These are phyloP conservation scores for Sminthurinus aureus DNA, from an alignment of 2,888 invertebrate species.

Conservation along the genomic window DNA sequence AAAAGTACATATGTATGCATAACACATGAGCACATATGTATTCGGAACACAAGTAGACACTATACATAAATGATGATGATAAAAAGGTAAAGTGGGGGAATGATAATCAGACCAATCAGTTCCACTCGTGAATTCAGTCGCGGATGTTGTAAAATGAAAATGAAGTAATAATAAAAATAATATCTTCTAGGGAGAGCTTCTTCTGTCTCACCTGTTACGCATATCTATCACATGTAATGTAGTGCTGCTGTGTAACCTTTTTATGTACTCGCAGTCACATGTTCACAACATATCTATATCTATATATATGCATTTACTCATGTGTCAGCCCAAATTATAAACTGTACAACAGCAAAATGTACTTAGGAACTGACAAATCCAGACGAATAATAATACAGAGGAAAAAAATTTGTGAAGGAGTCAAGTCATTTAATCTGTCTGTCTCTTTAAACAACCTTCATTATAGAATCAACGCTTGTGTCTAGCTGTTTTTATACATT, in stretches of 20 bases:
- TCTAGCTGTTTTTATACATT: not conserved
- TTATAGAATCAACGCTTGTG: not conserved
- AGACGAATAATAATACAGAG: not conserved
- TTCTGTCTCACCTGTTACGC: slow-evolving; percentile 16
- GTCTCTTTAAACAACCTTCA: not conserved
- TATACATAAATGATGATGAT: not conserved
- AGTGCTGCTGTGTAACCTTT: not conserved
- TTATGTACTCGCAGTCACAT: not conserved
- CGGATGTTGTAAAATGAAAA: slow-evolving; percentile 39
- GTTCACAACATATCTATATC: not conserved
- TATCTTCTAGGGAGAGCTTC: slow-evolving; percentile 13
- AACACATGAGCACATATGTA: not conserved
- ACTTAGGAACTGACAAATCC: not conserved
- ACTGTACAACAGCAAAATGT: not conserved
- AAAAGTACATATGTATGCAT: not conserved
- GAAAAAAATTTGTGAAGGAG: not conserved
- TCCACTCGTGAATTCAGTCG: slow-evolving; percentile 57
- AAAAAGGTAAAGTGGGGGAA: slow-evolving; percentile 52
- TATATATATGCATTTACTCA: too few species aligned
- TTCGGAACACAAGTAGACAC: not conserved
- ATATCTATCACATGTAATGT: not conserved
- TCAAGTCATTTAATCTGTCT: not conserved
- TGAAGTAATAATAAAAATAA: slow-evolving; percentile 33
- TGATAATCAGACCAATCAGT: slow-evolving; percentile 58
- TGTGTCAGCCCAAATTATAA: too few species aligned